Base-by-base conservation (phyloP, 2,888 invertebrate species). In the Oconnorella tubifera region DNA sequence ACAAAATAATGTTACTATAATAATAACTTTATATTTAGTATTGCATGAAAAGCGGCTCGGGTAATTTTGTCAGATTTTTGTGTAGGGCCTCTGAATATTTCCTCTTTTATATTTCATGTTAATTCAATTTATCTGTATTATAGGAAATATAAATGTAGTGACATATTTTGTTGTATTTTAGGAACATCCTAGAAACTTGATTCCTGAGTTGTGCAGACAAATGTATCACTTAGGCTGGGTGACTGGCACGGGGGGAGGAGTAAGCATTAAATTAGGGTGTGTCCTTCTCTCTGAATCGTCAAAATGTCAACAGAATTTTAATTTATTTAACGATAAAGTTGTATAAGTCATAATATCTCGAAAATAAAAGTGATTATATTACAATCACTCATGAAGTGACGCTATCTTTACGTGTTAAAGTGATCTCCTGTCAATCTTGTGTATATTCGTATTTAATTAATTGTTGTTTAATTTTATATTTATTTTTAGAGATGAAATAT, bases 161-260 rank as follows among this genome's bases (percentile, higher is more conserved):
- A 57, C n/a, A n/a, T n/a, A n/a, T n/a, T 56, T 51, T 40, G 29
- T 14, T 40, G 6, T 6, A 40, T 40, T 40, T 19, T 33, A 76
- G 74, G 75, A 75, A 31, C 77, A 81, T 66, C 80, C 81, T 2
- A 63, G 77, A 29, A 73, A 72, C 53, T 83, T 97, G 53, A 97
- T 98, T 76, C 95, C 95, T 2, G 89, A 90, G 76, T 83, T 98
- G 60, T 94, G 95, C 78, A 86, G 87, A 62, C 91, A 90, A 79
- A 97, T 98, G 83, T 98, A 97, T 82, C 83, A 90, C 73, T 84
- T 94, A 59, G 96, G 95, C 76, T 98, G 97, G 97, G 95, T 95
- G 0, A 80, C 79, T 28, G 97, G 97, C 3, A 97, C 97, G 29
- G 97, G 97, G 23, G 98, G 97, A 6, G 83, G 83, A 1, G 92